These are phyloP conservation scores for Drosophila paranaensis DNA, from an alignment of 2,888 invertebrate genomes.

Conservation along the genomic window DNA sequence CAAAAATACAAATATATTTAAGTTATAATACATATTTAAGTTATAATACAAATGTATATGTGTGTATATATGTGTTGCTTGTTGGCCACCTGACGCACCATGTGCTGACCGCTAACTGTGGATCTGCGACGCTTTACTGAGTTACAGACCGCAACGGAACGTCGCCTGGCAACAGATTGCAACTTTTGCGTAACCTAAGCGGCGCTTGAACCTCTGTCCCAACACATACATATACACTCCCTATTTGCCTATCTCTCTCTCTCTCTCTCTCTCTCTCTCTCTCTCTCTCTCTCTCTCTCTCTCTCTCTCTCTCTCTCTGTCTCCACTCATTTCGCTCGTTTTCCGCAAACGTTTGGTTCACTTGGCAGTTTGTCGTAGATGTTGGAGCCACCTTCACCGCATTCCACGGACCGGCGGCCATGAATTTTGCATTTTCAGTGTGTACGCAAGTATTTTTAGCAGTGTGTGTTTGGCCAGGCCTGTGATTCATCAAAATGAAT, in stretches of 20 bases:
- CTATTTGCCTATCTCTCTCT: not conserved
- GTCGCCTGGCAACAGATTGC: constrained; percentile 64
- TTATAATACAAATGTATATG: no score
- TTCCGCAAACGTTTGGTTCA: constrained; percentile 43
- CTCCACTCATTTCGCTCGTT: constrained; percentile 5
- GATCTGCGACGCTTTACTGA: constrained; percentile 31
- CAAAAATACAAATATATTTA: not conserved
- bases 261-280: no score
- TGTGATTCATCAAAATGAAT: constrained; percentile 78
- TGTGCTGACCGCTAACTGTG: constrained; percentile 44
- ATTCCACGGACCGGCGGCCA: constrained; percentile 63
- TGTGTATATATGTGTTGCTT: constrained; percentile 10
- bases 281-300: no score
- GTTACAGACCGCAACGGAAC: constrained; percentile 48
- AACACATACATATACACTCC: not conserved
- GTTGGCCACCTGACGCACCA: constrained; percentile 39
- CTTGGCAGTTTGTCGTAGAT: constrained; percentile 55
- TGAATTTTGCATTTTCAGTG: constrained; percentile 62
- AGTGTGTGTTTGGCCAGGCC: constrained; percentile 61
- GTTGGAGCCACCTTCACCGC: constrained; percentile 62
- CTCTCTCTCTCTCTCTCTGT: not conserved
- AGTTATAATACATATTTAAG: not conserved
- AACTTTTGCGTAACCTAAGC: constrained; percentile 69
- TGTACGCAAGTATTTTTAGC: constrained; percentile 68
- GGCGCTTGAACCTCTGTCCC: constrained; percentile 46